Evolutionary conservation across 2,888 invertebrate species (phyloP).

Genomic region (Timema podura): DNA sequence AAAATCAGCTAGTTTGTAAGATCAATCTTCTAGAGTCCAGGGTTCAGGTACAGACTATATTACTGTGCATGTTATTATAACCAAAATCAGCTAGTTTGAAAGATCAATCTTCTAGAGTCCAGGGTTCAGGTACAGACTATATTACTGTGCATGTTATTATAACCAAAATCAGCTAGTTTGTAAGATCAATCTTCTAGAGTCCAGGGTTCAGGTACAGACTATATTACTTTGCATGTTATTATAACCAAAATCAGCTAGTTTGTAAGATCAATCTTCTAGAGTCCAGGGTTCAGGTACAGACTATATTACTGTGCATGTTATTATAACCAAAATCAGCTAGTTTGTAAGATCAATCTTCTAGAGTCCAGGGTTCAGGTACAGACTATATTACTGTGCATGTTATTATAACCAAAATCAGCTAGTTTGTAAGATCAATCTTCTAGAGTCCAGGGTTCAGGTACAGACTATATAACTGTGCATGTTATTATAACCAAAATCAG

Average conservation of each 20-base stretch:
- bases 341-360: not conserved
- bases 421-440: too few relatives aligned
- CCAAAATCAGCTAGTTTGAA: too few relatives aligned
- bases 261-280: too few relatives aligned
- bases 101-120: conserved; percentile 95
- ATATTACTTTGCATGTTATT: not conserved
- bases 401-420: too few relatives aligned
- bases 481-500: too few relatives aligned
- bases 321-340: too few relatives aligned
- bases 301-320: not conserved
- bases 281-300: conserved; percentile 90
- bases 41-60: not conserved
- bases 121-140: conserved; percentile 80
- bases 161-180: too few relatives aligned
- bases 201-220: not conserved
- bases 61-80: not conserved
- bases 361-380: not conserved
- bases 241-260: too few relatives aligned
- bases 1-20: not conserved
- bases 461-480: conserved; percentile 30
- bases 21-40: not conserved
- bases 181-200: conserved; percentile 4
- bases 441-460: conserved; percentile 98
- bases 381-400: not conserved
- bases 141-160: not conserved